A percentile compares a stretch with the other conserved stretches of the same genome.
These are phyloP conservation scores for Physocephala rufipes DNA, from an alignment of 2,888 invertebrate species.

Conservation along the genomic window DNA sequence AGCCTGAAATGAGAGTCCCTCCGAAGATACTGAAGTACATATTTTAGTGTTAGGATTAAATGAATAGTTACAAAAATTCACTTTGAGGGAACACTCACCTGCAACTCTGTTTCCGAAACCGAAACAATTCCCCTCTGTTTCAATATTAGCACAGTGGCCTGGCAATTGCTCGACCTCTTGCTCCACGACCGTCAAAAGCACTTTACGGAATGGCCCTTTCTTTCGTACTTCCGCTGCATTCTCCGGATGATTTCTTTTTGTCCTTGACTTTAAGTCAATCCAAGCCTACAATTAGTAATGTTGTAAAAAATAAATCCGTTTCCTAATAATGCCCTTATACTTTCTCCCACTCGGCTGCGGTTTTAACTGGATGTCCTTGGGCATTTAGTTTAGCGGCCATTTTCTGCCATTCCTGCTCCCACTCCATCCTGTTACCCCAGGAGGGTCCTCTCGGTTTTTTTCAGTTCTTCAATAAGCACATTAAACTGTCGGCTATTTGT, in stretches of 20 bases:
- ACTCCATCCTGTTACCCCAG: too few species aligned
- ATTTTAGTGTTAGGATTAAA: too few species aligned
- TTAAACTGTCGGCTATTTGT: too few species aligned
- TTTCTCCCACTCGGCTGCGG: slow-evolving; percentile 6
- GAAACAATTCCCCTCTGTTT: not conserved
- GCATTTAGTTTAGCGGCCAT: not conserved
- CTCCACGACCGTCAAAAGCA: not conserved
- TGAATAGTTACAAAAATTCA: too few species aligned
- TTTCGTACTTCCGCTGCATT: not conserved
- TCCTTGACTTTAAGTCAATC: not conserved
- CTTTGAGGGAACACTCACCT: too few species aligned
- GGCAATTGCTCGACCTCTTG: slow-evolving; percentile 1
- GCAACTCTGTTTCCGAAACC: too few species aligned
- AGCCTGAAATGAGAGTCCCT: too few species aligned
- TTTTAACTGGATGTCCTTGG: not conserved
- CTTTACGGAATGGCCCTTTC: not conserved
- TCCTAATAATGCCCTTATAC: not conserved
- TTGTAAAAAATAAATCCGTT: not conserved
- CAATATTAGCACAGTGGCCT: not conserved
- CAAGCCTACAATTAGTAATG: not conserved
- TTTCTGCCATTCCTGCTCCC: slow-evolving; percentile 17
- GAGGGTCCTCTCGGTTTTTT: too few species aligned
- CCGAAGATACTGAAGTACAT: too few species aligned
- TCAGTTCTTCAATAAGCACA: too few species aligned
- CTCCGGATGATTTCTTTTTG: too few species aligned